Evolutionary conservation across 1,140 invertebrate genomes (phyloP).

Genomic region (Chironomus striatipennis): DNA sequence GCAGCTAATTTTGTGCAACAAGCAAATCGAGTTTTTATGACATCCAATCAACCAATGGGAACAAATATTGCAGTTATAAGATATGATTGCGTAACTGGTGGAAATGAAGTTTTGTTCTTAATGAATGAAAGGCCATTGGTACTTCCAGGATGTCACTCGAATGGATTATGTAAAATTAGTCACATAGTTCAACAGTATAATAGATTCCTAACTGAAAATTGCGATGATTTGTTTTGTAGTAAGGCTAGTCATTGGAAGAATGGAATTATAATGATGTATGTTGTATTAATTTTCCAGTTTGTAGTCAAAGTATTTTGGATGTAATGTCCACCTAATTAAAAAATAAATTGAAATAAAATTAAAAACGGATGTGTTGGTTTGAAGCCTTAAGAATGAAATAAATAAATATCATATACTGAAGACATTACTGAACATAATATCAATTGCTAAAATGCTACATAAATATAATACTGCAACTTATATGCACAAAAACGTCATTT

Average conservation of each 20-base stretch:
- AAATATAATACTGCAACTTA: too few species aligned
- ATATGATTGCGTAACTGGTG: not conserved
- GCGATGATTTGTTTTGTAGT: not conserved
- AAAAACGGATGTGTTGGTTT: too few species aligned
- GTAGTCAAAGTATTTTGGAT: too few species aligned
- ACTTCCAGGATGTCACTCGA: not conserved
- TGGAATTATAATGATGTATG: too few species aligned
- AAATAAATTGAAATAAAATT: too few species aligned
- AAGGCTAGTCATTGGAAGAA: too few species aligned
- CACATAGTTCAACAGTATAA: not conserved
- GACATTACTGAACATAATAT: too few species aligned
- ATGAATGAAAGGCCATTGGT: not conserved
- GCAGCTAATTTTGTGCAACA: not conserved
- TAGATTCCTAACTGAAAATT: not conserved
- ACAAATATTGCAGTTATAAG: not conserved
- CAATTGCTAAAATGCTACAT: too few species aligned
- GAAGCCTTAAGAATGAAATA: too few species aligned
- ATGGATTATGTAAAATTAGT: not conserved
- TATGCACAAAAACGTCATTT: not conserved
- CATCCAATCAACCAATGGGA: not conserved
- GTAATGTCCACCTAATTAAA: too few species aligned
- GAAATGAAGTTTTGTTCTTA: constrained; percentile 3
- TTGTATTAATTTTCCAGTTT: too few species aligned
- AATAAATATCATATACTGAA: too few species aligned
- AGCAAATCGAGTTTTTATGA: not conserved